Base-by-base conservation (phyloP, 1,140 invertebrate species). In the Zaprionus nigranus region DNA sequence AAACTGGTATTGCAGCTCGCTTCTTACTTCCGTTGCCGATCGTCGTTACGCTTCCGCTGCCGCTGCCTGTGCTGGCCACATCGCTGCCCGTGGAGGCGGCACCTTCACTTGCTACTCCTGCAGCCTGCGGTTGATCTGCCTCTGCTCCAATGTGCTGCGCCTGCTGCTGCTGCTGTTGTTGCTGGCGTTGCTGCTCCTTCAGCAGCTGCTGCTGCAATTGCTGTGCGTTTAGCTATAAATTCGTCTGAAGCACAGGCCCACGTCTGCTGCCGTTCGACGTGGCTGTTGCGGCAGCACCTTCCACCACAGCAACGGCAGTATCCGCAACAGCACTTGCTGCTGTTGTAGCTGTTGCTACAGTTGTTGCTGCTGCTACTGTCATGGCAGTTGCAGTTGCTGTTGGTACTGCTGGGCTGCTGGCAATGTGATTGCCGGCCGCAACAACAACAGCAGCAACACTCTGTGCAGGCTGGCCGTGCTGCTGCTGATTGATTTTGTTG, bases 221-320 rank as follows among this genome's bases (percentile, higher is more conserved):
- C 51, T 90, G 82, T 26, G 81, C 87, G 86, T 83, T 92, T 92
- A 85, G 91, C 82, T 92, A 92, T 92, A 92, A 92, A 69, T 91
- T 92, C 36, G 91, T 92, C 54, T 85, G 82, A 49, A 87, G 20
- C 15, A 91, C 76, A 6, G 86, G 85, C 2, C 71, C 85, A 20
- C 85, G 66, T 17, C 73, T 70, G 49, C 62, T 75, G 61, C 60
- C 46, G 13, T 75, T 71, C 26, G 36, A 68, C n/a, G 40, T 46
- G 7, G 40, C 40, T 17, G 40, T 43, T 43, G 40, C 6, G 13
- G 38, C 15, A 43, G 38, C 15, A 43, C n/a, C n/a, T 17, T 46
- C 40, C 40, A n/a, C 40, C 7, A n/a, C 7, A 17, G 40, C 15
- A 40, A 40, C n/a, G 20, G 30, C 54, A 58, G 43, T 58, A 24